Percentiles rank a stretch among this genome's conserved stretches.
These are phyloP conservation scores for Stramonita haemastoma DNA, from an alignment of 2,888 invertebrate species.

Conservation along the genomic window DNA sequence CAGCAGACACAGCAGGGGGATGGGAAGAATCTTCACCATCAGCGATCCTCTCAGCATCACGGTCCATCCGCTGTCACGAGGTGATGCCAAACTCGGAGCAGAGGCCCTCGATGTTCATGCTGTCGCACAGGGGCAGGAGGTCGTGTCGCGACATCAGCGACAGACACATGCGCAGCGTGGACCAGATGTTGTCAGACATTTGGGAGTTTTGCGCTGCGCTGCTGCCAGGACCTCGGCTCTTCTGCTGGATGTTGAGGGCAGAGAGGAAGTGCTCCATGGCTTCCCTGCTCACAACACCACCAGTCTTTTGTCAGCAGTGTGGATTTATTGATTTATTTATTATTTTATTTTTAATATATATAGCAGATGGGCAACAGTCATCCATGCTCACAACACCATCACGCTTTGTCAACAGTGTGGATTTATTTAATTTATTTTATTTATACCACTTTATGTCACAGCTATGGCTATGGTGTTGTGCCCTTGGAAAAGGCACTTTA, in stretches of 20 bases:
- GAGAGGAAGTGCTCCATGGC: slow-evolving; percentile 96
- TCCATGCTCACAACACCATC: no score
- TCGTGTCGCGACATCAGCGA: slow-evolving; percentile 85
- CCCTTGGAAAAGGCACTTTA: no score
- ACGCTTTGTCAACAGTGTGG: no score
- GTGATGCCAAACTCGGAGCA: slow-evolving; percentile 72
- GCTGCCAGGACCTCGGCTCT: slow-evolving; percentile 81
- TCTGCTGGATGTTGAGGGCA: slow-evolving; percentile 93
- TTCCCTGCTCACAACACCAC: slow-evolving; percentile 81
- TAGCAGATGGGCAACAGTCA: no score
- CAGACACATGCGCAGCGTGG: slow-evolving; percentile 90
- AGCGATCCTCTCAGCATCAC: background rate
- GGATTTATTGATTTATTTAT: no score
- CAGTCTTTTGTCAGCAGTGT: no score
- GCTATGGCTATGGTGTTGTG: no score
- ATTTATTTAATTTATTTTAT: no score
- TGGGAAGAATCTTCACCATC: background rate
- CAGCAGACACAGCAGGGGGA: background rate
- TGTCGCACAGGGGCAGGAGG: slow-evolving; percentile 81
- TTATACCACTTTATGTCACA: no score
- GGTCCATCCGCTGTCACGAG: slow-evolving; percentile 38
- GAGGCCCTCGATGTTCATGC: slow-evolving; percentile 75
- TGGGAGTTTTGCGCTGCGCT: slow-evolving; percentile 67
- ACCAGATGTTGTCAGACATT: slow-evolving; percentile 97
- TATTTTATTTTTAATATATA: no score